These are phyloP conservation scores for Aculops lycopersici DNA, from an alignment of 1,140 invertebrate genomes.

Conservation along the genomic window DNA sequence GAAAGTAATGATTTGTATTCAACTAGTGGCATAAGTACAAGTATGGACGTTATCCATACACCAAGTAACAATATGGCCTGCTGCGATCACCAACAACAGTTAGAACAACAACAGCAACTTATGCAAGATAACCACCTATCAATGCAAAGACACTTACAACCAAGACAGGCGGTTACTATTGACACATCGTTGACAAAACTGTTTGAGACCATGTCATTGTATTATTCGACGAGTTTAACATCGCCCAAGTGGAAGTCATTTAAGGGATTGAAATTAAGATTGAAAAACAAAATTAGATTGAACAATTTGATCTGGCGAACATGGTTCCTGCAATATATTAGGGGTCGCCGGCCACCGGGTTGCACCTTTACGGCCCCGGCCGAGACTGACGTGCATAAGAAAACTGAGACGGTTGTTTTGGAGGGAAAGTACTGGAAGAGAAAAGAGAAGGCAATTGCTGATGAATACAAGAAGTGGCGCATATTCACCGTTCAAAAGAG, in stretches of 20 bases:
- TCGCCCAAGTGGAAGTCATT: slow-evolving; percentile 99
- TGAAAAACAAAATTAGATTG: slow-evolving; percentile 91
- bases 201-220: slow-evolving; percentile 80
- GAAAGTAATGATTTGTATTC: not conserved
- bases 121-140: not conserved
- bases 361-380: slow-evolving; percentile 80
- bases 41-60: not conserved
- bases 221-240: slow-evolving; percentile 86
- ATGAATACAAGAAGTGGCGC: slow-evolving; percentile 98
- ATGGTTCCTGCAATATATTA: slow-evolving; percentile 98
- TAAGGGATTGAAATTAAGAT: slow-evolving; percentile 73
- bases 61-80: slow-evolving; percentile 13
- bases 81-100: slow-evolving; percentile 15
- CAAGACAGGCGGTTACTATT: slow-evolving; percentile 37
- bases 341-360: slow-evolving; percentile 46
- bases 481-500: slow-evolving; percentile 22
- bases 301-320: slow-evolving; percentile 99
- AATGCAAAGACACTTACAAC: not conserved
- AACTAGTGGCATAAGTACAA: not conserved
- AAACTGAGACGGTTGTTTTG: slow-evolving; percentile 73
- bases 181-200: slow-evolving; percentile 73
- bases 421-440: slow-evolving; percentile 99
- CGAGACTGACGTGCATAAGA: slow-evolving; percentile 71
- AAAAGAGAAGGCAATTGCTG: slow-evolving; percentile 70
- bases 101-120: too few species aligned